A percentile compares a stretch with the other conserved stretches of the same genome.
These are phyloP conservation scores for Coelogynopora nodosa DNA, from an alignment of 2,888 invertebrate species.

Conservation along the genomic window DNA sequence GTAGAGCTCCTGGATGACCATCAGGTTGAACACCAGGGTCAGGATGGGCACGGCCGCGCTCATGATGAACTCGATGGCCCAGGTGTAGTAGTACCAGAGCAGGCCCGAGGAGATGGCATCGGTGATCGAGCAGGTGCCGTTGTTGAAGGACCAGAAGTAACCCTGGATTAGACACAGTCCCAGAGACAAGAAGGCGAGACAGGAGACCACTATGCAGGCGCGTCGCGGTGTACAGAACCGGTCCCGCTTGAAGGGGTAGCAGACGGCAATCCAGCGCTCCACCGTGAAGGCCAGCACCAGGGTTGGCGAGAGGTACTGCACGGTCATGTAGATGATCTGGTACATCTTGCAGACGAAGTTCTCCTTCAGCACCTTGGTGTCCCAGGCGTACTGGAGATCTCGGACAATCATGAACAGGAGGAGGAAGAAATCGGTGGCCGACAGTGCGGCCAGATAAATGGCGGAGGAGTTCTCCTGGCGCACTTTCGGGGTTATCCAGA, in stretches of 20 bases:
- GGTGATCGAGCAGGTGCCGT: slow-evolving; percentile 51
- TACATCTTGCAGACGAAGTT: slow-evolving; percentile 54
- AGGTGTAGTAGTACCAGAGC: slow-evolving; percentile 55
- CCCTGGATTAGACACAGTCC: slow-evolving; percentile 54
- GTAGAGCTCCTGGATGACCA: slow-evolving; percentile 57
- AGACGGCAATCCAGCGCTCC: slow-evolving; percentile 59
- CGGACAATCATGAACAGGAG: slow-evolving; percentile 55
- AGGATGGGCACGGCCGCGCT: slow-evolving; percentile 57
- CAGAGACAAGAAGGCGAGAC: slow-evolving; percentile 51
- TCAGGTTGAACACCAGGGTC: slow-evolving; percentile 57
- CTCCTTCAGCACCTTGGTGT: slow-evolving; percentile 50
- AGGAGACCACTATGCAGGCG: slow-evolving; percentile 52
- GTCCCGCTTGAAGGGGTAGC: slow-evolving; percentile 56
- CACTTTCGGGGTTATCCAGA: slow-evolving; percentile 57
- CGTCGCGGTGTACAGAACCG: slow-evolving; percentile 55
- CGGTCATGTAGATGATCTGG: slow-evolving; percentile 53
- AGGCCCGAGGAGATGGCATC: slow-evolving; percentile 44
- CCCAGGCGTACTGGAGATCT: slow-evolving; percentile 59
- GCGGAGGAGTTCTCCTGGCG: slow-evolving; percentile 59
- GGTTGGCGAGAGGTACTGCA: slow-evolving; percentile 57
- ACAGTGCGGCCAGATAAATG: slow-evolving; percentile 57
- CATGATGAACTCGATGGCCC: slow-evolving; percentile 55
- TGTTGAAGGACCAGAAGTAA: slow-evolving; percentile 57
- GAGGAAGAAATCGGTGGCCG: slow-evolving; percentile 55
- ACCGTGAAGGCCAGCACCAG: slow-evolving; percentile 59